Conservation (phyloP, 2,888 invertebrate species). For the Marronus borbonicus region DNA sequence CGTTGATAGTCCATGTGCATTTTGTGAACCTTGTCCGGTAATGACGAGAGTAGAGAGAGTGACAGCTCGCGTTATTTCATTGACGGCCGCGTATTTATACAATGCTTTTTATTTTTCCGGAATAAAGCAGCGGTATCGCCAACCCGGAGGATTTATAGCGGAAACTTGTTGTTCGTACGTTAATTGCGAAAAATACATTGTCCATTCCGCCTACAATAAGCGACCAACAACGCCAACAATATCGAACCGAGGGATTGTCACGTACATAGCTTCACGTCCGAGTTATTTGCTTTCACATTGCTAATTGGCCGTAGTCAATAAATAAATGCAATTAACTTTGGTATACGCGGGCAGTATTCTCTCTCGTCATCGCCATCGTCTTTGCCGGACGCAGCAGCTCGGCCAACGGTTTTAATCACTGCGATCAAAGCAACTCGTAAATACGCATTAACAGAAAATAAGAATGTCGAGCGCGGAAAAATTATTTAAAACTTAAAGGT, state of each 20-base stretch:
- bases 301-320: slow-evolving; percentile 44
- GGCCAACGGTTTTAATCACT: slow-evolving; percentile 30
- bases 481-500: slow-evolving; percentile 36
- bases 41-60: too few relatives aligned
- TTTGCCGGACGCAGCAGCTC: background rate
- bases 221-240: slow-evolving; percentile 5
- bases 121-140: background rate
- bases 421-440: slow-evolving; percentile 37
- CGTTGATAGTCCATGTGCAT: too few relatives aligned
- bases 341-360: slow-evolving; percentile 29
- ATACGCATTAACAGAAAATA: slow-evolving; percentile 23
- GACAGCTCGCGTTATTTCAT: too few relatives aligned
- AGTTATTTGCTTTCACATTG: slow-evolving; percentile 45
- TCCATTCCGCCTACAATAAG: slow-evolving; percentile 19
- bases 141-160: slow-evolving; percentile 20
- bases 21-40: too few relatives aligned
- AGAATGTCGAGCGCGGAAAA: slow-evolving; percentile 20
- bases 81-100: too few relatives aligned
- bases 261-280: slow-evolving; percentile 19
- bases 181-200: slow-evolving; percentile 32
- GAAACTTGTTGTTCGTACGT: slow-evolving; percentile 23
- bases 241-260: slow-evolving; percentile 25
- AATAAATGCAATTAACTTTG: slow-evolving; percentile 47
- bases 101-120: background rate
- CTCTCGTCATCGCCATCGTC: slow-evolving; percentile 21